A percentile compares a stretch with the other conserved stretches of the same genome.
phyloP scores from a whole-genome alignment of 2,888 invertebrate genomes.

The Mimumesa dahlbomi region DNA sequence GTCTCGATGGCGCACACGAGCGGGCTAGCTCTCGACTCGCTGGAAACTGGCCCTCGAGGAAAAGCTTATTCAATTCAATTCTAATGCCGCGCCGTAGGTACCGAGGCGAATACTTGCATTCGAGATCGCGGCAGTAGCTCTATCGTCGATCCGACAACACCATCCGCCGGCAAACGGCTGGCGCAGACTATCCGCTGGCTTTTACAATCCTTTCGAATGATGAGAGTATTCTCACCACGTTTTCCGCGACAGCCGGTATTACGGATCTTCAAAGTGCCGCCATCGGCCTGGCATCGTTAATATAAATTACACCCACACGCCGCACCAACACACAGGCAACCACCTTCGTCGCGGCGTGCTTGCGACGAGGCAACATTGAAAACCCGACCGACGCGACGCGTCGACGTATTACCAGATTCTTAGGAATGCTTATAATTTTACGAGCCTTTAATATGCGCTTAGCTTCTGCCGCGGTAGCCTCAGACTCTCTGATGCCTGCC shows the following conservation, averaged over 20 bases:
- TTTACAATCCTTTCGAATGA: conserved; percentile 56
- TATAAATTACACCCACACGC: conserved; percentile 62
- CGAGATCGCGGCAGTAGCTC: conserved; percentile 36
- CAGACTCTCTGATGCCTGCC: conserved; percentile 35
- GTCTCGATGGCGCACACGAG: conserved; percentile 40
- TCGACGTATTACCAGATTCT: conserved; percentile 71
- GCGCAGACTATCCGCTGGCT: not conserved
- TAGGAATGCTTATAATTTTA: conserved; percentile 76
- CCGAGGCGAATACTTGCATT: conserved; percentile 53
- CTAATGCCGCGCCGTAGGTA: conserved; percentile 62
- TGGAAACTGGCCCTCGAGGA: conserved; percentile 64
- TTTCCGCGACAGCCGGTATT: conserved; percentile 61
- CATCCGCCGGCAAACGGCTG: not conserved
- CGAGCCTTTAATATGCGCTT: conserved; percentile 73
- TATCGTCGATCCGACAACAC: conserved; percentile 23
- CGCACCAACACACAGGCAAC: not conserved
- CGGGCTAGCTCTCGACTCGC: conserved; percentile 25
- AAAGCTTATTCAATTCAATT: conserved; percentile 71
- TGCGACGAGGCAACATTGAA: conserved; percentile 35
- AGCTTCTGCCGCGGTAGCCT: conserved; percentile 68
- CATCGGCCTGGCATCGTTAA: conserved; percentile 63
- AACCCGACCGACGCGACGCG: conserved; percentile 33
- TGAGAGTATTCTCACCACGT: conserved; percentile 76
- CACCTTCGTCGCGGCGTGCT: not conserved
- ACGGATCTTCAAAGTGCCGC: conserved; percentile 67